These are phyloP conservation scores for Amblyopsis hoosieri DNA, from an alignment of 2,797 vertebrate species.

Conservation along the genomic window DNA sequence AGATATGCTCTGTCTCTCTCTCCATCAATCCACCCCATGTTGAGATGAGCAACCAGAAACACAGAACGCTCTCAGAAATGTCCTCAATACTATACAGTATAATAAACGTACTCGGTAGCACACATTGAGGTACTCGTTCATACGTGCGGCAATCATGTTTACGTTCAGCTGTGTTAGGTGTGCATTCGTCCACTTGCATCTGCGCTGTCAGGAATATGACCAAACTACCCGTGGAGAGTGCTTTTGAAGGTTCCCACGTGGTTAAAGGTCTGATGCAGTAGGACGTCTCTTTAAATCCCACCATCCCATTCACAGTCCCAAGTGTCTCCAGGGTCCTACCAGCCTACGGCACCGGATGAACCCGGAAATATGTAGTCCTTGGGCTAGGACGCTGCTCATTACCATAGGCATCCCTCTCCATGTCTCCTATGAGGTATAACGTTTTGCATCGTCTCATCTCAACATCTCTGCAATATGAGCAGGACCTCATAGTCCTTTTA, in stretches of 20 bases:
- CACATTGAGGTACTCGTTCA: too few relatives aligned
- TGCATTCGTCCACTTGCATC: too few relatives aligned
- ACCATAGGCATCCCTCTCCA: constrained; percentile 26
- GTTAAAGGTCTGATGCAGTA: constrained; percentile 10
- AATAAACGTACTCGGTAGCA: too few relatives aligned
- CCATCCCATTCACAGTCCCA: constrained; percentile 35
- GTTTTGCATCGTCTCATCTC: constrained; percentile 5
- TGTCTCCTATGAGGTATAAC: constrained; percentile 42
- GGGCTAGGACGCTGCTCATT: constrained; percentile 61
- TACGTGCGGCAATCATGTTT: too few relatives aligned
- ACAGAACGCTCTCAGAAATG: constrained; percentile 32
- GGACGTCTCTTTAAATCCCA: constrained; percentile 30
- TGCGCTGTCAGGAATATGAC: too few relatives aligned
- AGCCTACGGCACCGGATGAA: constrained; percentile 44
- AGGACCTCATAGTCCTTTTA: too few relatives aligned
- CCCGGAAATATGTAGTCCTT: constrained; percentile 13
- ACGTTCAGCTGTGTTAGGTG: too few relatives aligned
- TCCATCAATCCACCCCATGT: constrained; percentile 32
- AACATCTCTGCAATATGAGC: too few relatives aligned
- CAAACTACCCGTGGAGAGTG: too few relatives aligned
- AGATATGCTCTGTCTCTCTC: constrained; percentile 35
- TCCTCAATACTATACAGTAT: constrained; percentile 22
- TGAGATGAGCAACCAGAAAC: constrained; percentile 39
- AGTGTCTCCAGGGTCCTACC: constrained; percentile 37
- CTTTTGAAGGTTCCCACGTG: constrained; percentile 17